A percentile compares a stretch with the other conserved stretches of the same genome.
Conservation (phyloP, 2,797 vertebrate species). For the Spinibarbus caldwelli region DNA sequence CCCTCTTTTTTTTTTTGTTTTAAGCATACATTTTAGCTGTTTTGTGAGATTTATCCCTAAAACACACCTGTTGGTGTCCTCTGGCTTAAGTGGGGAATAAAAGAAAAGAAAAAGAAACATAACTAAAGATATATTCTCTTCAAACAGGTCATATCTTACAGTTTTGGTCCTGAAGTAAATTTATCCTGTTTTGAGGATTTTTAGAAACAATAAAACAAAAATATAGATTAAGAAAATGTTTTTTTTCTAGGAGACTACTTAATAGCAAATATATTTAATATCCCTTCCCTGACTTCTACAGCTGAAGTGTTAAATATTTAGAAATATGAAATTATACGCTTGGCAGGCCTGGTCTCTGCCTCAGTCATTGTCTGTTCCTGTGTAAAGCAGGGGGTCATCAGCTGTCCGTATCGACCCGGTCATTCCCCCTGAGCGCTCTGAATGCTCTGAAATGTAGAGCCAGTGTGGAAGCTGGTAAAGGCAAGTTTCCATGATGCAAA, state of each 20-base stretch:
- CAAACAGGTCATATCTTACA: neutral
- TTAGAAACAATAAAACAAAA: neutral
- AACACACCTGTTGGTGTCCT: neutral
- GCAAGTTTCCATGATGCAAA: slow-evolving; percentile 80
- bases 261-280: too few relatives aligned
- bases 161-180: neutral
- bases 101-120: neutral
- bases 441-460: slow-evolving; percentile 57
- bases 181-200: neutral
- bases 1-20: too few relatives aligned
- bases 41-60: neutral
- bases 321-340: neutral
- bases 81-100: neutral
- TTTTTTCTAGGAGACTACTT: too few relatives aligned
- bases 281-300: neutral
- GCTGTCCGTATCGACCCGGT: slow-evolving; percentile 12
- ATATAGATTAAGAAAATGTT: neutral
- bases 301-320: neutral
- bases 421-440: slow-evolving; percentile 19
- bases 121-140: too few relatives aligned
- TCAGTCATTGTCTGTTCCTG: slow-evolving; percentile 8
- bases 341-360: neutral
- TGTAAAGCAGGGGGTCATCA: neutral
- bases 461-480: slow-evolving; percentile 28
- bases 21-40: too few relatives aligned